These are phyloP conservation scores for Poeciliopsis paucimaculata DNA, from an alignment of 2,797 vertebrate genomes.

Conservation along the genomic window DNA sequence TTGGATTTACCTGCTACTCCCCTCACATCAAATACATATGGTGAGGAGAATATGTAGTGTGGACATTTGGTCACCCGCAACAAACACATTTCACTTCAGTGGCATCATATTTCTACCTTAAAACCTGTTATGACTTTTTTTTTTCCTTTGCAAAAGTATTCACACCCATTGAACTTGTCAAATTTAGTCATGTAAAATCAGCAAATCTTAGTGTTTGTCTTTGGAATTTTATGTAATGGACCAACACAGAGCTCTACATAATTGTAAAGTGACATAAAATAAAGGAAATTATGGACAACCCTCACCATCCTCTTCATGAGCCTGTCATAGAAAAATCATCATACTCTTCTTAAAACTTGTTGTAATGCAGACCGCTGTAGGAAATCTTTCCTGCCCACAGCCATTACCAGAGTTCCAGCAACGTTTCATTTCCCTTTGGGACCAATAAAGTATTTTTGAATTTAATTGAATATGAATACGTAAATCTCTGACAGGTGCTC, in stretches of 20 bases:
- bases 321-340: no score
- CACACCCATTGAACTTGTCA: not conserved
- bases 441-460: no score
- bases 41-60: slow-evolving; percentile 36
- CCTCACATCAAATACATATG: slow-evolving; percentile 21
- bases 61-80: slow-evolving; percentile 39
- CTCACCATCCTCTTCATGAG: no score
- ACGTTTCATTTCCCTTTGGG: no score
- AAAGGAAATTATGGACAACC: not conserved
- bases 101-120: slow-evolving; percentile 39
- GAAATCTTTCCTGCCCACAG: no score
- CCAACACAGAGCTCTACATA: not conserved
- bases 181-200: not conserved
- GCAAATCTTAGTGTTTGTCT: not conserved
- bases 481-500: no score
- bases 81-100: slow-evolving; percentile 27
- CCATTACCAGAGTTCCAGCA: no score
- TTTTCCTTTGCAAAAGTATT: not conserved
- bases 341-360: no score
- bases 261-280: no score
- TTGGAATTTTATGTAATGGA: not conserved
- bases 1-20: slow-evolving; percentile 61
- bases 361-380: no score
- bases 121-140: not conserved
- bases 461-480: no score